Evolutionary conservation across 2,888 invertebrate species (phyloP), one percentile per base, ranked within the genome.

Genomic region (Micoletzkya japonica): DNA sequence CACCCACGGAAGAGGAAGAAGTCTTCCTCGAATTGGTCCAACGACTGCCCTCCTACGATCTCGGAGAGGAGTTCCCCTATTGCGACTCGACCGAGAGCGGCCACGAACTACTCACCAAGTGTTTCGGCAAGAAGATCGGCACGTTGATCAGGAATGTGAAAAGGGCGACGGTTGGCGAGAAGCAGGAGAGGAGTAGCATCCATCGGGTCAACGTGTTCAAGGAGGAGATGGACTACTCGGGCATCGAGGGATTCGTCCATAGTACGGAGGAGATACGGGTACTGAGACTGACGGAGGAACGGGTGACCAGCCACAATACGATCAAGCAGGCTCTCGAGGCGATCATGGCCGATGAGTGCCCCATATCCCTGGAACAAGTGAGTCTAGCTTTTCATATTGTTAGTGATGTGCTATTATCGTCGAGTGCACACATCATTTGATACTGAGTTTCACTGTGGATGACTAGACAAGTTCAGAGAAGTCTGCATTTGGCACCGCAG

Each of bases 1-100:
- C 70, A 0, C 67, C 73, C 14, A 36, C 50, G 20, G 39, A 37
- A 30, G 56, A 71, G 26, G 74, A 76, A 10, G 72, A 75, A 28
- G 70, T 72, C 24, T 64, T 76, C 34, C 50, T 71, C 24, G 69
- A 73, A 17, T 67, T 76, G 30, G 50, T 76, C 28, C 70, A 58
- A 14, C 70, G 66, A 28, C 61, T 76, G 26, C 76, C 76, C 39
- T 72, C 73, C 6, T 17, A 56, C 6, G 56, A 56, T 24, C 26
- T 56, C 30, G 24, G 24, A 17, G 56, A 56, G 2, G 6, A 30
- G 4, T 56, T 56, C 30, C 56, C 56, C 28, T n/a, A n/a, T n/a
- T n/a, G n/a, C n/a, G n/a, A n/a, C n/a, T n/a, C n/a, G n/a, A n/a
- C n/a, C n/a, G n/a, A n/a, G n/a, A n/a, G n/a, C n/a, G n/a, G n/a